phyloP scores from a whole-genome alignment of 2,888 invertebrate species.

The Agrilus cyanescens region DNA sequence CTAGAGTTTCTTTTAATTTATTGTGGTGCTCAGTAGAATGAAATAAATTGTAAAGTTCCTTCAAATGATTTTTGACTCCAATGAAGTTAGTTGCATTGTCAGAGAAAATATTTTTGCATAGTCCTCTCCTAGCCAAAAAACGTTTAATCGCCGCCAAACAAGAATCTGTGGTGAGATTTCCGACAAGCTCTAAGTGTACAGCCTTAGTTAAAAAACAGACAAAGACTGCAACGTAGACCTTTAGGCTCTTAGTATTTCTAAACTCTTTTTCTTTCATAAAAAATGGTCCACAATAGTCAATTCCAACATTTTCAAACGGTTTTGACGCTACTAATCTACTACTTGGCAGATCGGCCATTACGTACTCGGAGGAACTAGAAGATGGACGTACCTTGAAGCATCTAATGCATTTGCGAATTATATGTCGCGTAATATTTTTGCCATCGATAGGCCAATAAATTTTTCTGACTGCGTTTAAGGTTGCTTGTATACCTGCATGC shows the following conservation, averaged over 20 bases:
- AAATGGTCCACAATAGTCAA: too few species aligned
- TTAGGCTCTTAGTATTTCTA: too few species aligned
- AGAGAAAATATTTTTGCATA: constrained; percentile 6
- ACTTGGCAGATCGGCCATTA: constrained; percentile 22
- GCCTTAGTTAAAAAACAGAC: too few species aligned
- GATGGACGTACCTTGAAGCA: constrained; percentile 9
- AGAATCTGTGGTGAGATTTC: constrained; percentile 13
- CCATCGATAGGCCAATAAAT: constrained; percentile 9
- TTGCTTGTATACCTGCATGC: constrained; percentile 11
- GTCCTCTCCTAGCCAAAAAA: constrained; percentile 13
- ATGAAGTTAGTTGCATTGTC: constrained; percentile 15
- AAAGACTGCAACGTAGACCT: too few species aligned
- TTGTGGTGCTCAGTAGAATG: too few species aligned
- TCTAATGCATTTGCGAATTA: constrained; percentile 8
- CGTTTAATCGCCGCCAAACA: constrained; percentile 9
- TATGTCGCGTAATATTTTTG: constrained; percentile 3
- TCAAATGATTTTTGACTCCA: too few species aligned
- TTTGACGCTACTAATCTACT: constrained; percentile 13
- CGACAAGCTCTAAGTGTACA: constrained; percentile 13
- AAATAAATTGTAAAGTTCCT: too few species aligned
- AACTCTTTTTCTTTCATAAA: too few species aligned
- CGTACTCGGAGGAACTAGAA: neutral
- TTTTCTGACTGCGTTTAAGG: constrained; percentile 7
- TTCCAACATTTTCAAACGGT: constrained; percentile 20
- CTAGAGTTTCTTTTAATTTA: too few species aligned